Conservation (phyloP, 1,140 invertebrate species). For the Colletes latitarsis region DNA sequence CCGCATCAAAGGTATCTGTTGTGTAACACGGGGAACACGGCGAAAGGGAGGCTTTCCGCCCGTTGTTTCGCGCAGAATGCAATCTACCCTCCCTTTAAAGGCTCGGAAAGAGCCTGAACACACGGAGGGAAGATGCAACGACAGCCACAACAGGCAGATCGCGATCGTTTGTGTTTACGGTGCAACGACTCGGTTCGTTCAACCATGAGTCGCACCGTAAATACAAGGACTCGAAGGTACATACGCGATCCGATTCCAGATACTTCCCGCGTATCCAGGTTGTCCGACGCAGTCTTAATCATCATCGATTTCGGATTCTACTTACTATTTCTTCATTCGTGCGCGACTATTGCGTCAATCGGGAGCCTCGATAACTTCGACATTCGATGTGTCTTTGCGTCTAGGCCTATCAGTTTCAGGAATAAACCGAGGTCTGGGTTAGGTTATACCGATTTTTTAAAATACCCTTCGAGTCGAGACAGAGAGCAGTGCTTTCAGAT, state of each 20-base stretch:
- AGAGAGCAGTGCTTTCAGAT: too few species aligned
- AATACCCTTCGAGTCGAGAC: too few species aligned
- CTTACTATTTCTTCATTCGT: too few species aligned
- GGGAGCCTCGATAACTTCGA: too few species aligned
- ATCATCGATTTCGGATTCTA: too few species aligned
- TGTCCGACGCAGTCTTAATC: background rate
- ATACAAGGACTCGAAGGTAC: background rate
- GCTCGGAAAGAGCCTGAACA: constrained; percentile 4
- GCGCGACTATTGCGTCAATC: too few species aligned
- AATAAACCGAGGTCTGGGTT: too few species aligned
- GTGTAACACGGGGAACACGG: background rate
- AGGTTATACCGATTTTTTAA: too few species aligned
- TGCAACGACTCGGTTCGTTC: background rate
- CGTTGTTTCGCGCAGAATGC: background rate
- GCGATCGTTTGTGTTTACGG: background rate
- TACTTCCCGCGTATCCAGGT: background rate
- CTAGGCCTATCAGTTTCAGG: too few species aligned
- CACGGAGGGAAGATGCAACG: background rate
- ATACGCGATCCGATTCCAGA: background rate
- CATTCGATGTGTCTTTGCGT: too few species aligned
- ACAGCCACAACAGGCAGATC: background rate
- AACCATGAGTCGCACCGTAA: background rate
- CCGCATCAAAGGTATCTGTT: constrained; percentile 24
- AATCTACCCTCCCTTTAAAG: constrained; percentile 5
- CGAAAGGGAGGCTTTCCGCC: constrained; percentile 10